Evolutionary conservation across 2,113 vertebrate genomes (phyloP), one percentile per base, ranked within the genome.

Genomic region (Terrapene triunguis): DNA sequence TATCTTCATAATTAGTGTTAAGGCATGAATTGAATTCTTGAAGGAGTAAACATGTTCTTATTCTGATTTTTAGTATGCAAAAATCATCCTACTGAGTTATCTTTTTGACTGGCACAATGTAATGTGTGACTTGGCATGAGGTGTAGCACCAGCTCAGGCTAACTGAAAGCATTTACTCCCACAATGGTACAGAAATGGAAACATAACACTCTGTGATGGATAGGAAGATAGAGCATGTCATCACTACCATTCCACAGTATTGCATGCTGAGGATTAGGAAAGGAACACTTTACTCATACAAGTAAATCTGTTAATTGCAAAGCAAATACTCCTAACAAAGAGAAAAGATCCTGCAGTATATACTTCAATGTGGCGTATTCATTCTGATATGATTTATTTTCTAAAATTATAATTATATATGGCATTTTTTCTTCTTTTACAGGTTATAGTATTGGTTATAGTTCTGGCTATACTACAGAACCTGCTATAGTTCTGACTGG

Each of bases 51-150:
- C 89, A 79, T 74, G 59, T 81, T 96, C 92, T 91, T 78, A 65
- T 54, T 59, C 53, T 94, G 80, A 90, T 80, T 88, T 85, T 94
- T 91, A 84, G 83, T 83, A 95, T 92, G 74, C 74, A 94, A 84
- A 97, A 95, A 88, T 81, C 57, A 93, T 89, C 88, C 62, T 86
- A 85, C 53, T 74, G 83, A 94, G 91, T 91, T 87, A 95, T 95
- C 54, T 85, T 94, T 91, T 93, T 95, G 95, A 94, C 90, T 93
- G 85, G 42, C 76, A 91, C 78, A 24, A 4, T 80, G 80, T 93
- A 96, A 95, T 89, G 42, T 91, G 92, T 84, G 80, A 93, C 92
- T 92, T 95, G 89, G 89, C 84, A 94, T 47, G 84, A 95, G 74
- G 65, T 91, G 85, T 24, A 90, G 88, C 19, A 89, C 47, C 42